These are phyloP conservation scores for Polyommatus iphigenia DNA, from an alignment of 2,888 invertebrate species.

Conservation along the genomic window DNA sequence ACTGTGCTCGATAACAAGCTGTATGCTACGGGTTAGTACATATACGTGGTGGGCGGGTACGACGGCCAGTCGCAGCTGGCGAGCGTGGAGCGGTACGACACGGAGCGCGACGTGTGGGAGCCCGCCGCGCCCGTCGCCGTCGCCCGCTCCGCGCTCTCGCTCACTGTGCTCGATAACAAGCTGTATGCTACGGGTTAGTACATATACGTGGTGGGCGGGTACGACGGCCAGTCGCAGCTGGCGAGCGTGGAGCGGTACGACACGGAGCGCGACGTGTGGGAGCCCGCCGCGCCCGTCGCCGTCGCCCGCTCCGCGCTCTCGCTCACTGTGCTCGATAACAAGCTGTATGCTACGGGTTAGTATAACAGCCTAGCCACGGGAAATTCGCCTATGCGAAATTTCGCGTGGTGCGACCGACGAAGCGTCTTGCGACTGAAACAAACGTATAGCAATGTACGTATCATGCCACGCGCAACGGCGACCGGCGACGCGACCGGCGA, in stretches of 20 bases:
- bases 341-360: conserved; percentile 92
- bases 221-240: conserved; percentile 91
- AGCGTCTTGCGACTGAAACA: too few species aligned
- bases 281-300: conserved; percentile 86
- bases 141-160: conserved; percentile 92
- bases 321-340: conserved; percentile 91
- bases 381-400: too few species aligned
- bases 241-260: conserved; percentile 92
- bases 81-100: conserved; percentile 92
- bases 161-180: conserved; percentile 91
- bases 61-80: conserved; percentile 90
- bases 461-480: too few species aligned
- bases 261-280: conserved; percentile 91
- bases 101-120: conserved; percentile 90
- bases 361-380: too few species aligned
- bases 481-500: too few species aligned
- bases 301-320: conserved; percentile 93
- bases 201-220: conserved; percentile 97
- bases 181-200: conserved; percentile 93
- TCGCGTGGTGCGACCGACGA: too few species aligned
- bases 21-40: conserved; percentile 92
- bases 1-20: conserved; percentile 92
- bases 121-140: conserved; percentile 86
- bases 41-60: conserved; percentile 97
- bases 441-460: too few species aligned